Evolutionary conservation across 2,797 vertebrate species (phyloP).

Genomic region (Protonibea diacanthus): DNA sequence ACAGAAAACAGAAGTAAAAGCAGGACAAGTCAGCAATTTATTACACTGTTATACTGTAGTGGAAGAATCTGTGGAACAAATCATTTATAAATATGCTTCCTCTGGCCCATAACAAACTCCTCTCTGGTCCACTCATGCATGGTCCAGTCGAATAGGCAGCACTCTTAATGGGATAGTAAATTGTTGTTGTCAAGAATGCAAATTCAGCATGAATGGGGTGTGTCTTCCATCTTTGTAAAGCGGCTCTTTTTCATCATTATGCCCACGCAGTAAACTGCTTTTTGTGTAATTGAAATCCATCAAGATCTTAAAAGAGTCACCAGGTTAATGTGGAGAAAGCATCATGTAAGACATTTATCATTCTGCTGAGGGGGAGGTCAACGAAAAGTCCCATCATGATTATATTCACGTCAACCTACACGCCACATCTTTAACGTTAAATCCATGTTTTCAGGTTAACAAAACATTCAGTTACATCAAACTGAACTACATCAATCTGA

Average conservation of each 20-base stretch:
- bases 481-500: background rate
- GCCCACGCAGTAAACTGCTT: conserved; percentile 15
- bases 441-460: background rate
- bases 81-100: conserved; percentile 53
- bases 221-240: conserved; percentile 43
- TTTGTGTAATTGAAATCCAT: conserved; percentile 39
- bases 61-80: conserved; percentile 44
- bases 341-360: conserved; percentile 13
- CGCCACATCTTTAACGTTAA: background rate
- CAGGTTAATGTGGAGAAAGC: conserved; percentile 43
- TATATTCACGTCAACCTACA: background rate
- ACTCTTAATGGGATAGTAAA: conserved; percentile 54
- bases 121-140: conserved; percentile 17
- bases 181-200: conserved; percentile 59
- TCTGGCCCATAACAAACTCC: conserved; percentile 36
- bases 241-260: conserved; percentile 44
- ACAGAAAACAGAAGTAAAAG: conserved; percentile 42
- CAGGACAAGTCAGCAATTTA: conserved; percentile 49
- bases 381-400: background rate
- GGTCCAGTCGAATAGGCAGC: conserved; percentile 22
- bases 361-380: background rate
- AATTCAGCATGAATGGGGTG: conserved; percentile 52
- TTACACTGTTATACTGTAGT: conserved; percentile 2
- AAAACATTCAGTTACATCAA: background rate
- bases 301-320: conserved; percentile 33